Evolutionary conservation across 92 coral and sea anemone species (phyloP), one percentile per base, ranked within the genome.

Genomic region (Ricordea florida): DNA sequence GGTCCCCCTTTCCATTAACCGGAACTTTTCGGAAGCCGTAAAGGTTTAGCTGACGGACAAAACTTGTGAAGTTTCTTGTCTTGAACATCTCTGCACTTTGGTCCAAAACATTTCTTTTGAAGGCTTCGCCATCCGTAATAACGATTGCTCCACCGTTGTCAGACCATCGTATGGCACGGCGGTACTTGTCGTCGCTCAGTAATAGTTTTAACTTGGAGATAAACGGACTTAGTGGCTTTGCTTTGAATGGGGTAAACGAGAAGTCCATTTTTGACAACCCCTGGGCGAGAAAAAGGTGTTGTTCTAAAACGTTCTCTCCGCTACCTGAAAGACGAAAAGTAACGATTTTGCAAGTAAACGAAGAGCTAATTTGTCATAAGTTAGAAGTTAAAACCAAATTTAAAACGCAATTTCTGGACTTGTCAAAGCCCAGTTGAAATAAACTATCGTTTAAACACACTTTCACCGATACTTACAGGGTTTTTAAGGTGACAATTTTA

Each of bases 71-170:
- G 82, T 96, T 96, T 74, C 92, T 85, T 38, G 99, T 96, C 80
- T 96, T 96, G 81, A 96, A 96, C 98, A 93, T 93, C 74, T 86
- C 99, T 58, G 84, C 99, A 76, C 97, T 96, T 74, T 88, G 87
- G 87, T 96, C 99, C 56, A 96, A 90, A 46, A 96, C 96, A 25
- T 92, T 69, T 63, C 92, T 86, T 84, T 92, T 96, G 91, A 96
- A 96, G 29, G 93, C 88, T 78, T 96, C 99, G 51, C 97, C 99
- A 82, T 96, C 97, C 55, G 93, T 69, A 66, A 96, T 96, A 78
- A 96, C 97, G 85, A 96, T 80, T 25, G 99, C 97, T 40, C 74
- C 80, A 29, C 99, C 99, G 73, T 83, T 89, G 27, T 87, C 96
- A 5, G 97, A 96, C 99, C 99, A 96, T 65, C 87, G 87, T 49